Evolutionary conservation across 2,888 invertebrate genomes (phyloP).

Genomic region (Oxycera nigricornis): DNA sequence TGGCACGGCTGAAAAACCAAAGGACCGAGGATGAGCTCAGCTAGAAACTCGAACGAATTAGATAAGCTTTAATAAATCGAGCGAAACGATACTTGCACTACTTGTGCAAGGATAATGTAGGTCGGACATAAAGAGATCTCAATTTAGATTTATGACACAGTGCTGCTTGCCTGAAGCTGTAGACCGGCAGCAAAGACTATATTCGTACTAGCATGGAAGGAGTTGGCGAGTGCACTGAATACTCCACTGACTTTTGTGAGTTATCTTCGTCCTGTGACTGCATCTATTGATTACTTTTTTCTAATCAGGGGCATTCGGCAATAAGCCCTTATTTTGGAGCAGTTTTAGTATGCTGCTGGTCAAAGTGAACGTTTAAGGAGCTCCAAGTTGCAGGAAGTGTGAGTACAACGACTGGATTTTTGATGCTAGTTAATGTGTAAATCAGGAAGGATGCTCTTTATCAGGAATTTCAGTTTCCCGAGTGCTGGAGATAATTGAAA

Average conservation of each 20-base stretch:
- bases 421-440: too few relatives aligned
- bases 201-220: too few relatives aligned
- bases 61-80: slow-evolving; percentile 36
- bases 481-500: too few relatives aligned
- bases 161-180: neutral
- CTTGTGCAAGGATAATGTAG: slow-evolving; percentile 36
- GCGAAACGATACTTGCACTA: slow-evolving; percentile 33
- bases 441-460: too few relatives aligned
- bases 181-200: too few relatives aligned
- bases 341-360: neutral
- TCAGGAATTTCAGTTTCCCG: too few relatives aligned
- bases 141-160: slow-evolving; percentile 29
- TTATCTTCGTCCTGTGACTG: neutral
- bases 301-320: neutral
- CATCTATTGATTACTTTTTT: slow-evolving; percentile 19
- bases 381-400: too few relatives aligned
- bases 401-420: too few relatives aligned
- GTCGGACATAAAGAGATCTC: slow-evolving; percentile 36
- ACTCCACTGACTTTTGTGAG: neutral
- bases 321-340: neutral
- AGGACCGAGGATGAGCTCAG: slow-evolving; percentile 18
- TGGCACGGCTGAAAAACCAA: too few relatives aligned
- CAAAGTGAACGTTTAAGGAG: neutral
- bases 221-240: neutral
- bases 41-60: slow-evolving; percentile 32